Conservation (phyloP, 2,888 invertebrate species). For the Rhorus exstirpatorius region DNA sequence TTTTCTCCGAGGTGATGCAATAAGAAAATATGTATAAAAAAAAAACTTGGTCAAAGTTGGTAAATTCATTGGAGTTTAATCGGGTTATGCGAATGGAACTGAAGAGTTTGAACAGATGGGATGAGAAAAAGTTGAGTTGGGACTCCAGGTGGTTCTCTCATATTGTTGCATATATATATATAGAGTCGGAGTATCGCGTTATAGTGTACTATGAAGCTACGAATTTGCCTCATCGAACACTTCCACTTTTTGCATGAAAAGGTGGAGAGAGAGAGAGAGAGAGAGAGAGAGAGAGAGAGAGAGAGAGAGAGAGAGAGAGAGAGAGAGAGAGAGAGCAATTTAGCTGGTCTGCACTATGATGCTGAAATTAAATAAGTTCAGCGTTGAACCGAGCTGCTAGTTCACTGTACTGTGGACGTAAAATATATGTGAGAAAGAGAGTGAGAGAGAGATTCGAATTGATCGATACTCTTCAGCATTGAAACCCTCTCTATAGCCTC, state of each 20-base stretch:
- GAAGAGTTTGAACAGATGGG: conserved; percentile 9
- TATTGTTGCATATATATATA: conserved; percentile 6
- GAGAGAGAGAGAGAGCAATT: conserved; percentile 29
- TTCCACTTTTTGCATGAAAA: conserved; percentile 39
- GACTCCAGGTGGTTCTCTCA: conserved; percentile 39
- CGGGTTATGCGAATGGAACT: conserved; percentile 58
- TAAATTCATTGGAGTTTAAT: conserved; percentile 64
- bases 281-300: not conserved
- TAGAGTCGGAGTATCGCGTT: conserved; percentile 49
- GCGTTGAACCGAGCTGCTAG: conserved; percentile 28
- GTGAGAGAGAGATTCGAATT: conserved; percentile 59
- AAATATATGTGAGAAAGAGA: conserved; percentile 20
- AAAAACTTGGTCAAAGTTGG: conserved; percentile 43
- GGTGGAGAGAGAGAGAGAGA: conserved; percentile 38
- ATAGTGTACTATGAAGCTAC: conserved; percentile 45
- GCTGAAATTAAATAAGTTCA: conserved; percentile 69
- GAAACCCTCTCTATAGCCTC: conserved; percentile 59
- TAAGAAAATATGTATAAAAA: no score
- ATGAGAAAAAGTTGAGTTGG: not conserved
- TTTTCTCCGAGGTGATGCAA: no score
- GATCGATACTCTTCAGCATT: conserved; percentile 74
- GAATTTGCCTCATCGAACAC: conserved; percentile 66
- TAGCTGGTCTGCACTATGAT: conserved; percentile 61
- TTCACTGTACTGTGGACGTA: conserved; percentile 15
- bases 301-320: not conserved